Evolutionary conservation across 2,797 vertebrate species (phyloP), one percentile per base, ranked within the genome.

Genomic region (Parambassis ranga): DNA sequence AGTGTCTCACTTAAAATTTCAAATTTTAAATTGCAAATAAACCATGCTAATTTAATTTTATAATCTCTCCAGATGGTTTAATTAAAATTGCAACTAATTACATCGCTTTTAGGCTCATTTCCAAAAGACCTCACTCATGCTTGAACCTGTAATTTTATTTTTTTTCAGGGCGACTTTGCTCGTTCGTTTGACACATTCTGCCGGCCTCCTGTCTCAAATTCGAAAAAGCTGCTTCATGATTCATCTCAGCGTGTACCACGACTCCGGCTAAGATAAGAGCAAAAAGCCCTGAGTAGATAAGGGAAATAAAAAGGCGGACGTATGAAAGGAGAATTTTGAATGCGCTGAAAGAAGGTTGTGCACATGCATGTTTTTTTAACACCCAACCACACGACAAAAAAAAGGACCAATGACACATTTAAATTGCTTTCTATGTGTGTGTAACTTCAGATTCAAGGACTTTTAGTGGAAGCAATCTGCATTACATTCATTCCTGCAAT

Each of bases 21-120:
- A 59, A 52, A 79, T 80, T 70, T 63, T 32, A 68, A 65, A 64
- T 59, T 30, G 52, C 49, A 74, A 74, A 82, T 76, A 75, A 74
- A 66, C 52, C 22, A 8, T 5, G n/a, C 62, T 79, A 57, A 87
- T 85, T 82, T 41, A 65, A 82, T 85, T 74, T 52, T 38, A 32
- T 46, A 35, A 23, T 58, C 47, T 51, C 41, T 65, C 50, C 65
- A 81, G 73, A 82, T 85, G 61, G 74, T 82, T 83, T 75, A 56
- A 82, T 79, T 85, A 69, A 78, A 86, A 65, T 36, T 28, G 7
- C 39, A 41, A 62, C 32, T 69, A 67, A 82, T 80, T 73, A 56
- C 49, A 69, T 71, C 53, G 62, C 28, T 73, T 71, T 68, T 33
- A 38, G 72, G 55, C 60, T 49, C 20, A 43, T 67, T 76, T 68